Evolutionary conservation across 2,888 invertebrate genomes (phyloP).

Genomic region (Anorthoa munda): DNA sequence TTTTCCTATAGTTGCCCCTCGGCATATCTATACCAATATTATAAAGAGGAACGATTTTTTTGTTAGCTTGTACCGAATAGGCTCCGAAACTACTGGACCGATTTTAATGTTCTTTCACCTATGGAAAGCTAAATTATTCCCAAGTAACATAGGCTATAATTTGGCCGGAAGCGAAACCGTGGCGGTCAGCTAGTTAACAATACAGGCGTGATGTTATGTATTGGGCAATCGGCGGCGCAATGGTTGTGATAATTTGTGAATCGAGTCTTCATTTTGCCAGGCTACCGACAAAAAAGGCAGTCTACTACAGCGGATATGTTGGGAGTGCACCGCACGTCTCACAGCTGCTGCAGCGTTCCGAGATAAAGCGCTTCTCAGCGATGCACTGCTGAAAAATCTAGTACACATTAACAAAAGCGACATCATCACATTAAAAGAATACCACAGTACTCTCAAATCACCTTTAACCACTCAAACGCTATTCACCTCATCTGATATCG

Average conservation of each 20-base stretch:
- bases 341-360: slow-evolving; percentile 34
- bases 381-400: slow-evolving; percentile 29
- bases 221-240: no score
- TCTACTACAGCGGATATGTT: slow-evolving; percentile 16
- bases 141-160: no score
- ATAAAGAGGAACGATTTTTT: no score
- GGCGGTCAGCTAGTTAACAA: no score
- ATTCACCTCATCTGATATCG: slow-evolving; percentile 4
- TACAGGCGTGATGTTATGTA: no score
- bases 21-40: no score
- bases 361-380: slow-evolving; percentile 36
- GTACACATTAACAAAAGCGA: slow-evolving; percentile 22
- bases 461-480: background rate
- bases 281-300: background rate
- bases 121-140: no score
- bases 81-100: no score
- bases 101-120: no score
- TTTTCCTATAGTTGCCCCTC: no score
- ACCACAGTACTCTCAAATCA: slow-evolving; percentile 19
- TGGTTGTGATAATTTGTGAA: background rate
- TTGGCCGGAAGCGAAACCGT: no score
- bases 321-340: slow-evolving; percentile 37
- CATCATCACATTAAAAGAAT: slow-evolving; percentile 16
- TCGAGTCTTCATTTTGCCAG: slow-evolving; percentile 3
- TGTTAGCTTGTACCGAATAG: no score